These are phyloP conservation scores for Disparrhopalites patrizii DNA, from an alignment of 2,888 invertebrate genomes.

Conservation along the genomic window DNA sequence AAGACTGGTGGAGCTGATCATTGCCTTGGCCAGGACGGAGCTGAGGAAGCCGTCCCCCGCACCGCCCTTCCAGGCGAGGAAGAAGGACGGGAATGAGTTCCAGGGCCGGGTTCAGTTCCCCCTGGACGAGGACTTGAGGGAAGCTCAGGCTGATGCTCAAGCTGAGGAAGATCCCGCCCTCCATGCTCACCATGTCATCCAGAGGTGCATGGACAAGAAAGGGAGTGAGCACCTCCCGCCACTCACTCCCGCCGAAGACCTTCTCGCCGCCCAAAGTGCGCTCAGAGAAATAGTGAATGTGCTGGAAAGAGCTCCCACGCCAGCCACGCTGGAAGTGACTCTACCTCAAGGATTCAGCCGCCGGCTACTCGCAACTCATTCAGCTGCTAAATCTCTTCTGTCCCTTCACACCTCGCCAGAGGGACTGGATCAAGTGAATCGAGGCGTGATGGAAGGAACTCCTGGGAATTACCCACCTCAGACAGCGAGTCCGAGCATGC, in stretches of 20 bases:
- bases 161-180: not conserved
- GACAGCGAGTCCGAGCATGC: slow-evolving; percentile 1
- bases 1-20: not conserved
- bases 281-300: not conserved
- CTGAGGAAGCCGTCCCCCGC: not conserved
- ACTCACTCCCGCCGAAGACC: not conserved
- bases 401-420: not conserved
- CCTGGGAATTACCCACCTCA: not conserved
- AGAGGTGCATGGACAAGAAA: not conserved
- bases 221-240: not conserved
- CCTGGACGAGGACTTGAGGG: not conserved
- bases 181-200: slow-evolving; percentile 3
- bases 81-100: not conserved
- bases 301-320: not conserved
- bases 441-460: not conserved
- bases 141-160: not conserved
- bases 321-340: not conserved
- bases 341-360: slow-evolving; percentile 1
- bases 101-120: not conserved
- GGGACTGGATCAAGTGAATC: not conserved
- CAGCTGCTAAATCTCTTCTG: not conserved
- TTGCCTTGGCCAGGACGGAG: not conserved
- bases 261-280: not conserved
- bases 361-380: not conserved
- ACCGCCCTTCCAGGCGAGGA: not conserved